A percentile compares a stretch with the other conserved stretches of the same genome.
Evolutionary conservation across 1,140 invertebrate species (phyloP).

Genomic region (Calycopis cecrops): DNA sequence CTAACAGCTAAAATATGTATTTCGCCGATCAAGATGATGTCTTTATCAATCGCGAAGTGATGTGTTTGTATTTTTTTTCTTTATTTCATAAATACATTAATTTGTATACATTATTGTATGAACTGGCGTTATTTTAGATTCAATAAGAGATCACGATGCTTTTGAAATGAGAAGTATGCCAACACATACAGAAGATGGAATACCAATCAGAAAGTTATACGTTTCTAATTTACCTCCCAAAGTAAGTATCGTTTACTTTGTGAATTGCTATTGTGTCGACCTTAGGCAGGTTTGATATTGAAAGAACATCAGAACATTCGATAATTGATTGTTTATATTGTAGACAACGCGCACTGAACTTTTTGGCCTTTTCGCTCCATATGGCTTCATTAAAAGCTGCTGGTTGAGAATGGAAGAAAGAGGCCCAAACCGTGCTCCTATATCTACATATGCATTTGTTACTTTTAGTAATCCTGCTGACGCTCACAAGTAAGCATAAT

Average conservation of each 20-base stretch:
- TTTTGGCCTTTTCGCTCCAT: slow-evolving; percentile 53
- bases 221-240: slow-evolving; percentile 62
- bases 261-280: background rate
- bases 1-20: slow-evolving; percentile 36
- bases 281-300: background rate
- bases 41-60: slow-evolving; percentile 46
- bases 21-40: slow-evolving; percentile 45
- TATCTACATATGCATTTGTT: slow-evolving; percentile 52
- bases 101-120: background rate
- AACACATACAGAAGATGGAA: slow-evolving; percentile 68
- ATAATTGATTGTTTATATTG: slow-evolving; percentile 2
- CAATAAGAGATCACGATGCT: slow-evolving; percentile 37
- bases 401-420: slow-evolving; percentile 51
- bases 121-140: slow-evolving; percentile 36
- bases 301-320: background rate
- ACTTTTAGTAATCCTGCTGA: slow-evolving; percentile 53
- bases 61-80: slow-evolving; percentile 36
- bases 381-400: slow-evolving; percentile 56
- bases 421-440: slow-evolving; percentile 33
- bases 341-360: slow-evolving; percentile 49
- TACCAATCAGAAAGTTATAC: slow-evolving; percentile 66
- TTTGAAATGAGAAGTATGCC: slow-evolving; percentile 47
- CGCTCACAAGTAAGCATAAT: slow-evolving; percentile 47
- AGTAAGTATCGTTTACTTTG: slow-evolving; percentile 33
- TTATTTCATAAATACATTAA: slow-evolving; percentile 6